Conservation (phyloP, 2,888 invertebrate genomes). For the Lissonota sp. region DNA sequence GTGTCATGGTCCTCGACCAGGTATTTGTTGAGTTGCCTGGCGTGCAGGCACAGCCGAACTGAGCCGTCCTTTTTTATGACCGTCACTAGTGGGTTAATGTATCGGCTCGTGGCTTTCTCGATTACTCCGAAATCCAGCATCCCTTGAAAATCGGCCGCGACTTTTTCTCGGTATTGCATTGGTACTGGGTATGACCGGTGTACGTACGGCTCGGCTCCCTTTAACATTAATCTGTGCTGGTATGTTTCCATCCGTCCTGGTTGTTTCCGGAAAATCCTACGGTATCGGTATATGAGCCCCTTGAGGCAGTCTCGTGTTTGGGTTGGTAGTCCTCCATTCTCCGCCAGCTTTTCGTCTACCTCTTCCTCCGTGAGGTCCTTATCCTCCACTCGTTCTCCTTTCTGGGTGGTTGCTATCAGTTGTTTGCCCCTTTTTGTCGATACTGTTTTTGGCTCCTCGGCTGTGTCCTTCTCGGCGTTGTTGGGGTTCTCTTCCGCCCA, state of each 20-base stretch:
- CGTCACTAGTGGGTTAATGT: constrained; percentile 2
- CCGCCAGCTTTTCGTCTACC: background rate
- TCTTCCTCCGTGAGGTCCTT: background rate
- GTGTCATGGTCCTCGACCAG: background rate
- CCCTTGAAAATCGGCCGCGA: background rate
- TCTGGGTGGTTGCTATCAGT: background rate
- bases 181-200: too few species aligned
- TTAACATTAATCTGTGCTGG: background rate
- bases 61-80: constrained; percentile 6
- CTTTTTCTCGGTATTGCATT: background rate
- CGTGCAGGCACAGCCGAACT: constrained; percentile 1
- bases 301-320: too few species aligned
- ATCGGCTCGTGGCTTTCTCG: background rate
- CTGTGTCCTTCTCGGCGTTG: too few species aligned
- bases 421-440: too few species aligned
- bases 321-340: background rate
- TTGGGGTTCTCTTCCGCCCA: too few species aligned
- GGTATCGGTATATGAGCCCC: background rate
- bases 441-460: too few species aligned
- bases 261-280: background rate
- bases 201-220: constrained; percentile 13
- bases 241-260: background rate
- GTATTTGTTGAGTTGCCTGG: constrained; percentile 2
- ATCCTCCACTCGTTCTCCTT: background rate
- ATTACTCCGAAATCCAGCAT: constrained; percentile 13